Percentiles rank a stretch among this genome's conserved stretches.
phyloP scores from a whole-genome alignment of 2,888 invertebrate species.

The Callinectes sapidus region DNA sequence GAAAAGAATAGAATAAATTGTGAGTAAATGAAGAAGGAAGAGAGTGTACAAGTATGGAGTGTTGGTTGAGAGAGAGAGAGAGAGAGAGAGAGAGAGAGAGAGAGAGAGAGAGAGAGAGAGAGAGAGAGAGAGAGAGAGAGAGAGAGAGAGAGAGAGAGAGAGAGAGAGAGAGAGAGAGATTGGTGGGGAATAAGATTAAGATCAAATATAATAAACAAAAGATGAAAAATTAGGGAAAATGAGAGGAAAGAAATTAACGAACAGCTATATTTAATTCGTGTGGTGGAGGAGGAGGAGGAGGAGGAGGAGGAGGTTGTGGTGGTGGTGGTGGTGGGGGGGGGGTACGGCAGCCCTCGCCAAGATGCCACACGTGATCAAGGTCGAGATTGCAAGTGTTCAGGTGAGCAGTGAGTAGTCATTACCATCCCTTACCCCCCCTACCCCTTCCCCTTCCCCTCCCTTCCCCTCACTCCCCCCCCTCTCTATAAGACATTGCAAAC shows the following conservation, averaged over 20 bases:
- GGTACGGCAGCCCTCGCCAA: neutral
- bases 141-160: conserved; percentile 17
- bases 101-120: conserved; percentile 20
- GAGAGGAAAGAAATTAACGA: neutral
- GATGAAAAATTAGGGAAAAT: neutral
- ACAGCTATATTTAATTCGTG: neutral
- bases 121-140: conserved; percentile 25
- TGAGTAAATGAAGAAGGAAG: neutral
- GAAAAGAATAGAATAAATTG: no score
- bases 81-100: conserved; percentile 1
- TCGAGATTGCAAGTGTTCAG: neutral
- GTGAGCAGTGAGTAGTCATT: neutral
- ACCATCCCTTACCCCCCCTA: neutral
- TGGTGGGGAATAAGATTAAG: neutral
- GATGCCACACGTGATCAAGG: neutral
- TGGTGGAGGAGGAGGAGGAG: neutral
- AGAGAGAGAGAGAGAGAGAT: conserved; percentile 7
- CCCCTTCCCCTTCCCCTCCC: neutral
- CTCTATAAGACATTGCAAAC: neutral
- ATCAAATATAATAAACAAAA: neutral
- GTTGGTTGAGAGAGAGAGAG: neutral
- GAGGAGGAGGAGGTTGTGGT: neutral
- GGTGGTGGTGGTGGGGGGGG: neutral
- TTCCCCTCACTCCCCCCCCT: neutral
- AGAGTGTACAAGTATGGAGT: neutral